Conservation (phyloP, 1,140 invertebrate species). For the Drosophila ogumai region DNA sequence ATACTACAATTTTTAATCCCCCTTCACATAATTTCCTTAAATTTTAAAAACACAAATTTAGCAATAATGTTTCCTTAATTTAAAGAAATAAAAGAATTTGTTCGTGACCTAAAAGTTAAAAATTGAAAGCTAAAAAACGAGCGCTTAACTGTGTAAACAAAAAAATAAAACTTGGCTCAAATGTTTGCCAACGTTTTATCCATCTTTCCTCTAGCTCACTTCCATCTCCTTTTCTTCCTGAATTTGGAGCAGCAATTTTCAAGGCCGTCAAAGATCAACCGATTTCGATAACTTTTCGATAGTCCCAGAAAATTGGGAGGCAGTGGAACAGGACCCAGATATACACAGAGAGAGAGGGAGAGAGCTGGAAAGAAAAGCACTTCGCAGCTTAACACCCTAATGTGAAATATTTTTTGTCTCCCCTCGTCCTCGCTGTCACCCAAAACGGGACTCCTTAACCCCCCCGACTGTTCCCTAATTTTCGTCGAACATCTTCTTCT, state of each 20-base stretch:
- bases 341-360: conserved; percentile 14
- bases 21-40: too few relatives aligned
- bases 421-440: conserved; percentile 27
- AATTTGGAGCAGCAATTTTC: conserved; percentile 25
- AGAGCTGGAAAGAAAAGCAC: conserved; percentile 55
- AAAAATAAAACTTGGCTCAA: conserved; percentile 5
- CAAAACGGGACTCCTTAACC: conserved; percentile 26
- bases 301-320: conserved; percentile 13
- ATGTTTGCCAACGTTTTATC: conserved; percentile 6
- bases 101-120: not conserved
- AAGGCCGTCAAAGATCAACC: conserved; percentile 42
- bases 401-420: conserved; percentile 79
- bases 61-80: not conserved
- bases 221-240: not conserved
- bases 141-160: not conserved
- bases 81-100: too few relatives aligned
- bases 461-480: conserved; percentile 9
- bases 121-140: not conserved
- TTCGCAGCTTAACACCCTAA: conserved; percentile 85
- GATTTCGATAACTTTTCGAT: conserved; percentile 52
- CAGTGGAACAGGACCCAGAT: conserved; percentile 13
- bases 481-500: conserved; percentile 48
- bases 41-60: too few relatives aligned
- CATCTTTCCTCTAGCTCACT: not conserved
- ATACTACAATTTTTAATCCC: too few relatives aligned